Base-by-base conservation (phyloP, 2,113 vertebrate species). In the Urocolius indicus region DNA sequence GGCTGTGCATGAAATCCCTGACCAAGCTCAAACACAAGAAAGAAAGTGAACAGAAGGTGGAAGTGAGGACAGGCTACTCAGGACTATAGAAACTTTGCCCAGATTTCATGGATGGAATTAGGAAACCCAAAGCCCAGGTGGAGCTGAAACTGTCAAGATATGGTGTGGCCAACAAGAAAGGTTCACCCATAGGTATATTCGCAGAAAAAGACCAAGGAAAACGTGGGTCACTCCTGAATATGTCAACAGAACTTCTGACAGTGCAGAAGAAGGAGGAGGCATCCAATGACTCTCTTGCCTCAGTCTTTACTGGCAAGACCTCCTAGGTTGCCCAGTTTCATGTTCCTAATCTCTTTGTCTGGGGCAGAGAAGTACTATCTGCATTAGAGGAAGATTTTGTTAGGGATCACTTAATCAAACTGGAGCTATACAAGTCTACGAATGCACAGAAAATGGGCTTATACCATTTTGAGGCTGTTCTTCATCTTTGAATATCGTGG, bases 21-120 rank as follows among this genome's bases (percentile, higher is more conserved):
- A 73, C 58, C 9, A 14, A 93, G 62, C 55, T 93, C 85, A 62
- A 91, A 4, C 38, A 19, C 10, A 36, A 48, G 38, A 65, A 58
- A 14, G 29, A 55, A 92, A 32, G 36, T 3, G 58, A 95, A 54
- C 85, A 96, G 92, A 83, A 95, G 90, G 85, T 76, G n/a, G 11
- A 45, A 80, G 41, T 20, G 54, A n/a, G 19, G 11, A 41, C 2
- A 3, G 19, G 45, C 41, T 79, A 43, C 16, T 21, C 78, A 65
- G 61, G 52, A 20, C 43, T n/a, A 14, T 0, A 54, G 30, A 83
- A 76, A 13, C 32, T 32, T 82, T 86, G 62, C 46, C 54, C 22
- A 72, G 43, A 27, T 30, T 65, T 21, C 36, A 85, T n/a, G 32
- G 21, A 4, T 20, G 32, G 51, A 68, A 43, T 6, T 2, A 59